phyloP scores from a whole-genome alignment of 1,140 invertebrate genomes.

The Camponotus floridanus region DNA sequence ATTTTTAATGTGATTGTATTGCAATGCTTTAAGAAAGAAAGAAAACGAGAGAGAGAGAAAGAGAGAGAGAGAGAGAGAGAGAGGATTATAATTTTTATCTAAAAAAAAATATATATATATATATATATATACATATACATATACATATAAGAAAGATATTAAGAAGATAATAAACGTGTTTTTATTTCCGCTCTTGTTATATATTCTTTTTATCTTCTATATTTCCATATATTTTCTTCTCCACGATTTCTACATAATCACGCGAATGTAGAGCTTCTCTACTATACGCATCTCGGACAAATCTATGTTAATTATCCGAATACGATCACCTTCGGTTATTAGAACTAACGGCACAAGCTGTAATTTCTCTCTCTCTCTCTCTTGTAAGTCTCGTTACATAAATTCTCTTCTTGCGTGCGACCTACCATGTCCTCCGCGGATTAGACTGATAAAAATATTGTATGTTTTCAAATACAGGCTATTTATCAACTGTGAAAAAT shows the following conservation, averaged over 20 bases:
- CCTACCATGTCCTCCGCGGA: conserved; percentile 21
- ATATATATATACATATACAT: too few relatives aligned
- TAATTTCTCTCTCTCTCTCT: background rate
- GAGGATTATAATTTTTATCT: too few relatives aligned
- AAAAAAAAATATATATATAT: too few relatives aligned
- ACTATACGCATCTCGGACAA: background rate
- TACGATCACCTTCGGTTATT: conserved; percentile 27
- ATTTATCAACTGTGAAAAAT: conserved; percentile 46
- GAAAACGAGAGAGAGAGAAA: too few relatives aligned
- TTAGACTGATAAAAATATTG: conserved; percentile 36
- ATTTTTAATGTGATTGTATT: too few relatives aligned
- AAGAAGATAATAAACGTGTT: background rate
- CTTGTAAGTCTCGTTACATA: conserved; percentile 42
- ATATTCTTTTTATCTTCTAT: background rate
- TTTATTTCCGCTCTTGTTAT: background rate
- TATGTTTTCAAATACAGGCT: background rate
- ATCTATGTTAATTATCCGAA: conserved; percentile 33
- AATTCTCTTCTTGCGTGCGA: conserved; percentile 41
- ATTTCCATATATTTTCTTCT: too few relatives aligned
- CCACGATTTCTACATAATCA: conserved; percentile 10
- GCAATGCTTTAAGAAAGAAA: too few relatives aligned
- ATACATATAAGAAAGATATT: background rate
- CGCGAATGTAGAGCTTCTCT: conserved; percentile 18
- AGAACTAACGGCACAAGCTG: conserved; percentile 27
- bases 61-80: too few relatives aligned